Evolutionary conservation across 2,797 vertebrate species (phyloP).

Genomic region (Odontamblyopus rebecca): DNA sequence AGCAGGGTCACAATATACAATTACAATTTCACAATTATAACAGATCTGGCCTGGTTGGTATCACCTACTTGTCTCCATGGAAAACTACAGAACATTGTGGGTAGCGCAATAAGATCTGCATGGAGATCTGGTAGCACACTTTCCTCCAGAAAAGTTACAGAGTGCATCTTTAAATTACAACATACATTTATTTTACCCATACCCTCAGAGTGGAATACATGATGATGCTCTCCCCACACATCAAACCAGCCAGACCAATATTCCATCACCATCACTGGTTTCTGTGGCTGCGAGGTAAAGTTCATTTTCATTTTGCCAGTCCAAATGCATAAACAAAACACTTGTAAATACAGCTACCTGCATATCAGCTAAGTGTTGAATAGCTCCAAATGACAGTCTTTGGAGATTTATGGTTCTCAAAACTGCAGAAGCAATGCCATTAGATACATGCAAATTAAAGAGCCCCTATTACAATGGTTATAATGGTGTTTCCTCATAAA

Average conservation of each 20-base stretch:
- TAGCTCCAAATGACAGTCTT: constrained; percentile 73
- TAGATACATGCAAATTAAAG: background rate
- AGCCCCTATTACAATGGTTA: too few relatives aligned
- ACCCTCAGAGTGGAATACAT: constrained; percentile 89
- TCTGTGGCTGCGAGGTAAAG: constrained; percentile 72
- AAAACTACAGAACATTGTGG: too few relatives aligned
- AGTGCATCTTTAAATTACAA: background rate
- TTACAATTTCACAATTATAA: too few relatives aligned
- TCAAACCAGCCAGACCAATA: constrained; percentile 98
- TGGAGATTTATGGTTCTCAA: constrained; percentile 89
- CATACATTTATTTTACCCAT: constrained; percentile 22
- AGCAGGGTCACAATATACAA: too few relatives aligned
- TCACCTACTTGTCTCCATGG: too few relatives aligned
- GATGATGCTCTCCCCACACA: constrained; percentile 88
- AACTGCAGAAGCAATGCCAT: constrained; percentile 64
- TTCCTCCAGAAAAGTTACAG: too few relatives aligned
- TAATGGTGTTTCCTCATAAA: too few relatives aligned
- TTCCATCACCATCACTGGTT: constrained; percentile 93
- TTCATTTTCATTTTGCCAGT: background rate
- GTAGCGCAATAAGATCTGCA: too few relatives aligned
- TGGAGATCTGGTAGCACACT: too few relatives aligned
- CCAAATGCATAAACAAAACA: background rate
- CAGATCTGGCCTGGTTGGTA: too few relatives aligned
- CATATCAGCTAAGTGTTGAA: constrained; percentile 75
- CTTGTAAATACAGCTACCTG: constrained; percentile 71